A percentile compares a stretch with the other conserved stretches of the same genome.
These are phyloP conservation scores for Phyllotis vaccarum DNA, from an alignment of 2,797 vertebrate genomes.

Conservation along the genomic window DNA sequence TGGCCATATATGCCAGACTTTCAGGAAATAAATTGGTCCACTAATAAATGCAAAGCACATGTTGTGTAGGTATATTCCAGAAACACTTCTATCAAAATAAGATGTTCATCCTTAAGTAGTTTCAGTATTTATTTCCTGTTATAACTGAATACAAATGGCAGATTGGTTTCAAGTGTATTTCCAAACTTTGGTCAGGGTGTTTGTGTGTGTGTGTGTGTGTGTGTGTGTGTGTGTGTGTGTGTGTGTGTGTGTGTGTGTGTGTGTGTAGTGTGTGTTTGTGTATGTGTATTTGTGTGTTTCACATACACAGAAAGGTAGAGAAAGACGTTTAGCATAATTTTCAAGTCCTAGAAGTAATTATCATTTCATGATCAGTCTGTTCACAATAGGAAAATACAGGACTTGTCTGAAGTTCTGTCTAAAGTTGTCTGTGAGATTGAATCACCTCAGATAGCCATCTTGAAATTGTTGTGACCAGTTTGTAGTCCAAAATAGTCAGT, in stretches of 20 bases:
- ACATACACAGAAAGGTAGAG: too few species aligned
- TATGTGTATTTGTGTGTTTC: too few species aligned
- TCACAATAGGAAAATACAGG: too few species aligned
- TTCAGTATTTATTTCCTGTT: not conserved
- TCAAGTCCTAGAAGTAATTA: too few species aligned
- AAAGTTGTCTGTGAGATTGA: too few species aligned
- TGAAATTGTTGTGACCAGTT: too few species aligned
- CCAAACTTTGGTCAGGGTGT: not conserved
- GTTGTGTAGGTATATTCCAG: not conserved
- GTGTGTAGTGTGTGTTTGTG: too few species aligned
- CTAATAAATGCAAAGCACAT: not conserved
- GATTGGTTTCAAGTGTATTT: not conserved
- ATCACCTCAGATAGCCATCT: too few species aligned
- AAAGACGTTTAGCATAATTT: too few species aligned
- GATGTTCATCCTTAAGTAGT: not conserved
- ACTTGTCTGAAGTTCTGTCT: too few species aligned
- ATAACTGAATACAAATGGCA: not conserved
- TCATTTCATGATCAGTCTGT: too few species aligned
- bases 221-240: not conserved
- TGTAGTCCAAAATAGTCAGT: too few species aligned
- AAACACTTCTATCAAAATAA: not conserved
- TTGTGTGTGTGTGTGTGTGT: not conserved
- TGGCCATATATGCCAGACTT: not conserved
- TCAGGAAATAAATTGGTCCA: not conserved
- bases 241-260: not conserved